Conservation (phyloP, 2,888 invertebrate species). For the Ennomos erosarius region DNA sequence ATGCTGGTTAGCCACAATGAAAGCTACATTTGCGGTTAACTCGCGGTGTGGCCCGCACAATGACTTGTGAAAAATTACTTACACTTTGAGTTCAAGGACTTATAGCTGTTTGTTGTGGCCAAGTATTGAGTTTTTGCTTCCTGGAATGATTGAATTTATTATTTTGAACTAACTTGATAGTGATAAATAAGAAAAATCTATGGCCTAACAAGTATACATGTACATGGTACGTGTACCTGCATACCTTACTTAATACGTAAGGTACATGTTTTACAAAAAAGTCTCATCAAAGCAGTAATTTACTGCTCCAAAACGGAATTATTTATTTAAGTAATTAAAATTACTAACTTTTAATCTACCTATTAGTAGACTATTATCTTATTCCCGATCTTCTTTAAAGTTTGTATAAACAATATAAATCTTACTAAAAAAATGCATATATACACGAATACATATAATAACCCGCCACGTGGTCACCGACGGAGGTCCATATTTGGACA, state of each 20-base stretch:
- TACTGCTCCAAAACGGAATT: too few relatives aligned
- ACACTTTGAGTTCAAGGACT: conserved; percentile 47
- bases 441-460: conserved; percentile 17
- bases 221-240: too few relatives aligned
- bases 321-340: too few relatives aligned
- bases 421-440: neutral
- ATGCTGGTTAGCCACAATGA: conserved; percentile 53
- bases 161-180: conserved; percentile 23
- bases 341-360: too few relatives aligned
- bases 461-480: conserved; percentile 57
- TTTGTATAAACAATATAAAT: too few relatives aligned
- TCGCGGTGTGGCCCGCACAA: conserved; percentile 51
- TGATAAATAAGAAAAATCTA: conserved; percentile 22
- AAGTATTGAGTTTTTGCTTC: conserved; percentile 31
- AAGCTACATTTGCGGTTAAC: conserved; percentile 52
- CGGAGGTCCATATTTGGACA: conserved; percentile 77
- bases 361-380: too few relatives aligned
- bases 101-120: conserved; percentile 19
- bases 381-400: neutral
- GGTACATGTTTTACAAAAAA: too few relatives aligned
- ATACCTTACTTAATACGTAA: too few relatives aligned
- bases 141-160: conserved; percentile 30
- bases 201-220: too few relatives aligned
- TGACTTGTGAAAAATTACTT: conserved; percentile 54
- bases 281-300: too few relatives aligned